Evolutionary conservation across 2,888 invertebrate species (phyloP).

Genomic region (Amaurobius ferox): DNA sequence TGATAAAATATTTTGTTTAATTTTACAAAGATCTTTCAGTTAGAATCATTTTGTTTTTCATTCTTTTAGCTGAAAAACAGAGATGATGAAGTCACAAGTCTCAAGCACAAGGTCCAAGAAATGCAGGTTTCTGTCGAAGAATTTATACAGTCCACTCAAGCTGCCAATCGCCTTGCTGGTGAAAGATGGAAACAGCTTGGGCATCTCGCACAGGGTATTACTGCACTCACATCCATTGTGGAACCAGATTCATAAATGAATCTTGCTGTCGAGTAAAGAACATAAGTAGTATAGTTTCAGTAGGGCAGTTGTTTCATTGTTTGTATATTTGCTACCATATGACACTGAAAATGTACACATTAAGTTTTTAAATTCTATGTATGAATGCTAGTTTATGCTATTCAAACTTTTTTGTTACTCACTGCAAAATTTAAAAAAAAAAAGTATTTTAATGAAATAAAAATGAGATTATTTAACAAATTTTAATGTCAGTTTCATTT

Average conservation of each 20-base stretch:
- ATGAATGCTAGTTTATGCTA: too few species aligned
- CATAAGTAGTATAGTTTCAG: too few species aligned
- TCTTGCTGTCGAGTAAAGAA: not conserved
- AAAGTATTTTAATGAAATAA: too few species aligned
- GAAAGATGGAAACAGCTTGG: slow-evolving; percentile 59
- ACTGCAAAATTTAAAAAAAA: too few species aligned
- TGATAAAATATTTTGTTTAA: too few species aligned
- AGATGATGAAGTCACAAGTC: slow-evolving; percentile 43
- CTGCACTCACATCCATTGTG: slow-evolving; percentile 46
- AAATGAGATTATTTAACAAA: too few species aligned
- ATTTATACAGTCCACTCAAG: slow-evolving; percentile 54
- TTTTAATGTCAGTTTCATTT: too few species aligned
- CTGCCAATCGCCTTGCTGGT: slow-evolving; percentile 50
- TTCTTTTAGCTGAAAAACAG: slow-evolving; percentile 32
- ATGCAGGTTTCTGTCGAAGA: slow-evolving; percentile 68
- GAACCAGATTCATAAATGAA: slow-evolving; percentile 2
- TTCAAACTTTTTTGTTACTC: too few species aligned
- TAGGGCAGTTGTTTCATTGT: too few species aligned
- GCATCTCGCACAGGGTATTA: slow-evolving; percentile 59
- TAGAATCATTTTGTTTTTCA: not conserved
- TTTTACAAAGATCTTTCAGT: too few species aligned
- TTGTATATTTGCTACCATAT: too few species aligned
- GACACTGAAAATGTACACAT: not conserved
- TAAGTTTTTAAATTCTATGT: not conserved
- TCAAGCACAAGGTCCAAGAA: slow-evolving; percentile 66